Evolutionary conservation across 23 tunicate species (phyloP).

Genomic region (Ascidia mentula): DNA sequence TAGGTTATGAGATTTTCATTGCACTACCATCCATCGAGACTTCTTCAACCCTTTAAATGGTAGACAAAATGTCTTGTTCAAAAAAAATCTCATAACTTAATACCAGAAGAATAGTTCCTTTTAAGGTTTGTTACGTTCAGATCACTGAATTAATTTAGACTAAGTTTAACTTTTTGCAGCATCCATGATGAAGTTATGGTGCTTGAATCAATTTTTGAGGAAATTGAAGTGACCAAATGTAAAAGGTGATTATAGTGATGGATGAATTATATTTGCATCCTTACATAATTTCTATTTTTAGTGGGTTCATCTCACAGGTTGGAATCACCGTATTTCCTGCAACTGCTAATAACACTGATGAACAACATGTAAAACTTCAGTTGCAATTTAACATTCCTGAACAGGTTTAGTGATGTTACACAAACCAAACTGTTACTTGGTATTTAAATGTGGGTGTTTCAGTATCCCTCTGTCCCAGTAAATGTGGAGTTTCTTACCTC

Average conservation of each 20-base stretch:
- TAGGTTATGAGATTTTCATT: no score
- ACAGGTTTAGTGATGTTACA: slow-evolving; percentile 8
- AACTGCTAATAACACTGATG: slow-evolving; percentile 42
- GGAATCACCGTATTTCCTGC: slow-evolving; percentile 59
- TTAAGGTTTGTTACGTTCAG: no score
- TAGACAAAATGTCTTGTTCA: no score
- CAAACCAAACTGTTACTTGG: not conserved
- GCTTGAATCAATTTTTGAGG: slow-evolving; percentile 64
- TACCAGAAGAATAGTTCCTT: no score
- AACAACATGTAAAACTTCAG: slow-evolving; percentile 45
- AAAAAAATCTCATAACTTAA: no score
- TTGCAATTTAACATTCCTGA: slow-evolving; percentile 23
- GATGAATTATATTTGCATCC: not conserved
- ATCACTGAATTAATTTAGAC: no score
- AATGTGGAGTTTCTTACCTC: slow-evolving; percentile 28
- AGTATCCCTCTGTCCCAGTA: slow-evolving; percentile 27
- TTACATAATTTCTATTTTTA: not conserved
- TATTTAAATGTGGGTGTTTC: not conserved
- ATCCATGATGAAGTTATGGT: slow-evolving; percentile 54
- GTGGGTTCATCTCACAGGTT: slow-evolving; percentile 1
- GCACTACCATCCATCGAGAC: no score
- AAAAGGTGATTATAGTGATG: not conserved
- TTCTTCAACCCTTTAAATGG: no score
- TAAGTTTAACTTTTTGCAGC: not conserved
- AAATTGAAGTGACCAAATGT: slow-evolving; percentile 21